These are phyloP conservation scores for Bursaphelenchus mucronatus DNA, from an alignment of 1,140 invertebrate species.

Conservation along the genomic window DNA sequence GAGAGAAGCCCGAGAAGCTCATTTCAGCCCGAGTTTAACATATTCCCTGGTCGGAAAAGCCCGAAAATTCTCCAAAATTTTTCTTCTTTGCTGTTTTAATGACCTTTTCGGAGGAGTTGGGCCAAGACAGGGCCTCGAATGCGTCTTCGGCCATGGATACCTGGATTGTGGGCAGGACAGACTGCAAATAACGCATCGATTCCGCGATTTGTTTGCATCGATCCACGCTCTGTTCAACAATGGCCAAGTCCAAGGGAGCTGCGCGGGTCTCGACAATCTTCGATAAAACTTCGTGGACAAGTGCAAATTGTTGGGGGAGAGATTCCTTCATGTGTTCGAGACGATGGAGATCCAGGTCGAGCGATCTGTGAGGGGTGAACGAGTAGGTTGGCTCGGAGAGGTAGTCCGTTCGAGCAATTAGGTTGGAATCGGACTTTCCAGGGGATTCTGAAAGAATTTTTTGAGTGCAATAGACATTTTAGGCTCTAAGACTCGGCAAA, in stretches of 20 bases:
- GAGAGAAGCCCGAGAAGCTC: slow-evolving; percentile 1
- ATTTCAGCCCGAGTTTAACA: background rate
- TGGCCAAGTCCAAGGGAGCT: slow-evolving; percentile 13
- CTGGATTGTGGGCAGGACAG: slow-evolving; percentile 8
- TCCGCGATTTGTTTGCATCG: slow-evolving; percentile 21
- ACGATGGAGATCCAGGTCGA: background rate
- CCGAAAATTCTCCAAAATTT: slow-evolving; percentile 5
- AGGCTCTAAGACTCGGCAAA: too few relatives aligned
- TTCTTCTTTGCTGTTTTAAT: background rate
- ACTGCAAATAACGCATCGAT: slow-evolving; percentile 8
- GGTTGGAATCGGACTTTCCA: background rate
- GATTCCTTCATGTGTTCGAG: background rate
- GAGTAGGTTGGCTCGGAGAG: slow-evolving; percentile 3
- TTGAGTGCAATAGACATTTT: too few relatives aligned
- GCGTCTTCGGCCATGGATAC: slow-evolving; percentile 14
- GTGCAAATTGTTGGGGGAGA: slow-evolving; percentile 15
- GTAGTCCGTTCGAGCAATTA: background rate
- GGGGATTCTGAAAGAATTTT: too few relatives aligned
- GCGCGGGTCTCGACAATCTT: slow-evolving; percentile 5
- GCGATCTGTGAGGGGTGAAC: background rate
- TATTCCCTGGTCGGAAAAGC: background rate
- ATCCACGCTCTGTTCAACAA: slow-evolving; percentile 25
- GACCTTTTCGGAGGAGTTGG: too few relatives aligned
- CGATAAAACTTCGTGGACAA: slow-evolving; percentile 9
- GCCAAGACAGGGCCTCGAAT: background rate